Percentiles rank a stretch among this genome's conserved stretches.
Conservation (phyloP, 1,140 invertebrate genomes). For the Daktulosphaira vitifoliae region DNA sequence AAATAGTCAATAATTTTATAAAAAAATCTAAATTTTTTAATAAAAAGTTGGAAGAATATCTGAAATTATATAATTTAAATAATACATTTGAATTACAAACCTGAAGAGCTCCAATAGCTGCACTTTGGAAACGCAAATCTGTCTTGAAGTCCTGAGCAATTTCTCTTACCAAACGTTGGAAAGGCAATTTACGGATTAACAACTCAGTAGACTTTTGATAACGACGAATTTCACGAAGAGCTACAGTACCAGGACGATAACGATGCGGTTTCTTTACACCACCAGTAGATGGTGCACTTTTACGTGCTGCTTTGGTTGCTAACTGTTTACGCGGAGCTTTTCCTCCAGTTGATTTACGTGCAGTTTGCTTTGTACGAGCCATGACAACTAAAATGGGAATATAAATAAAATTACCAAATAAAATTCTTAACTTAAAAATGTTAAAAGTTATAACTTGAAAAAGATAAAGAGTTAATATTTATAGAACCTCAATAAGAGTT, state of each 20-base stretch:
- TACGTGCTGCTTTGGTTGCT: conserved; percentile 68
- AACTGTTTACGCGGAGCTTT: conserved; percentile 69
- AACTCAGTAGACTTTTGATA: conserved; percentile 72
- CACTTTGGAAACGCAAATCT: conserved; percentile 54
- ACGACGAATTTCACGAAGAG: conserved; percentile 57
- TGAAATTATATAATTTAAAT: no score
- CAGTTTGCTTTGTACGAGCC: conserved; percentile 81
- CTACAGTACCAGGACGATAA: conserved; percentile 55
- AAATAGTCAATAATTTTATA: no score
- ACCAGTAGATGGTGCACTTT: conserved; percentile 73
- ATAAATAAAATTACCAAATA: background rate
- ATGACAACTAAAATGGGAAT: conserved; percentile 44
- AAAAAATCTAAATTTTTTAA: no score
- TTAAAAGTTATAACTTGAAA: no score
- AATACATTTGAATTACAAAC: no score
- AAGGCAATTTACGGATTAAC: conserved; percentile 78
- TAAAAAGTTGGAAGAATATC: no score
- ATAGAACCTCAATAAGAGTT: no score
- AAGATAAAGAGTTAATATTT: no score
- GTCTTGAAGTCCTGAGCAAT: conserved; percentile 75
- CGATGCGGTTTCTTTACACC: conserved; percentile 74
- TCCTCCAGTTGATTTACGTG: conserved; percentile 70
- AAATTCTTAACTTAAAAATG: no score
- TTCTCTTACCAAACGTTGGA: conserved; percentile 75
- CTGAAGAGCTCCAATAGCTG: conserved; percentile 49